Conservation (phyloP, 2,888 invertebrate genomes). For the Limnephilus lunatus region DNA sequence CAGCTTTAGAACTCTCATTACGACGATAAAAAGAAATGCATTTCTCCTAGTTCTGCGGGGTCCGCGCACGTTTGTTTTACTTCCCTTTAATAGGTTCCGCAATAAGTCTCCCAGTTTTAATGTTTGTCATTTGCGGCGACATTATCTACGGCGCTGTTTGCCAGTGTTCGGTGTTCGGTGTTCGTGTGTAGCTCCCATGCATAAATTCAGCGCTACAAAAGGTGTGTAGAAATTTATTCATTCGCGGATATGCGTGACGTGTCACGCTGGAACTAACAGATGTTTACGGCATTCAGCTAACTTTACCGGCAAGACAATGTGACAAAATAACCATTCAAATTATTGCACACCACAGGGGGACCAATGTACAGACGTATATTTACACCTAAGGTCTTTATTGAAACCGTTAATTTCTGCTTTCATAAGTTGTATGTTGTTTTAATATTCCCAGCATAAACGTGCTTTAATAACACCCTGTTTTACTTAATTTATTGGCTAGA, state of each 20-base stretch:
- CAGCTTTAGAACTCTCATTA: slow-evolving; percentile 54
- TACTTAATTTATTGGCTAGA: neutral
- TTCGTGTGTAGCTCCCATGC: slow-evolving; percentile 23
- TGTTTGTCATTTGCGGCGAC: slow-evolving; percentile 47
- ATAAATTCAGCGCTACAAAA: slow-evolving; percentile 44
- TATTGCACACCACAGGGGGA: neutral
- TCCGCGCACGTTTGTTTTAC: slow-evolving; percentile 31
- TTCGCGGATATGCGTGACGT: slow-evolving; percentile 56
- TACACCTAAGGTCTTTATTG: neutral
- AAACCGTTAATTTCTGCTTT: neutral
- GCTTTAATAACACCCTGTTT: neutral
- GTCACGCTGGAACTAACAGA: slow-evolving; percentile 54
- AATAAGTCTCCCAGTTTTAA: slow-evolving; percentile 53
- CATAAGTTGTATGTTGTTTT: neutral
- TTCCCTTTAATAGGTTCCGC: slow-evolving; percentile 42
- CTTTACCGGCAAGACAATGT: neutral
- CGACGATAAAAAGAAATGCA: slow-evolving; percentile 60
- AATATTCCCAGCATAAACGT: neutral
- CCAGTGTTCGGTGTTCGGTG: neutral
- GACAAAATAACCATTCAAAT: slow-evolving; percentile 10
- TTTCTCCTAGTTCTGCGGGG: slow-evolving; percentile 37
- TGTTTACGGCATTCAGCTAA: slow-evolving; percentile 35
- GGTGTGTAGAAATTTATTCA: slow-evolving; percentile 57
- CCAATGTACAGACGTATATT: neutral
- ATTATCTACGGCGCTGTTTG: slow-evolving; percentile 25